Conservation (phyloP, 2,113 vertebrate species). For the Mesoclemmys tuberculata region DNA sequence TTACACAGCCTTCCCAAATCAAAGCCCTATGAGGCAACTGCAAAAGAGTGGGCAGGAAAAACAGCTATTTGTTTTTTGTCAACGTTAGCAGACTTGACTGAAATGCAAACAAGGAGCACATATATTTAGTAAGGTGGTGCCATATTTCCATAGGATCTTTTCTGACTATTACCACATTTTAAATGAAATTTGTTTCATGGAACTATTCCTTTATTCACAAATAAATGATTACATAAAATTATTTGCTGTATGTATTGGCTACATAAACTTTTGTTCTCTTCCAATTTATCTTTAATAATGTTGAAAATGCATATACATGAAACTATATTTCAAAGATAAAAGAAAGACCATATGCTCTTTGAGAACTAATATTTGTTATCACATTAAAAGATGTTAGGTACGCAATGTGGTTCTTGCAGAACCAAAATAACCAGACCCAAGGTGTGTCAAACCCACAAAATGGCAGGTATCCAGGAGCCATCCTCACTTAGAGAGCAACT, state of each 20-base stretch:
- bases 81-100: background rate
- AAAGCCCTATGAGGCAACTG: background rate
- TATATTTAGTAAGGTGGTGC: background rate
- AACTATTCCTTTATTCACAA: background rate
- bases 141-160: background rate
- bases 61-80: rapidly evolving
- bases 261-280: background rate
- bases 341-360: background rate
- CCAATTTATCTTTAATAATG: background rate
- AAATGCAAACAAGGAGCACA: background rate
- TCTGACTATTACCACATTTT: background rate
- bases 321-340: background rate
- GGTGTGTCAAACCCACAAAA: background rate
- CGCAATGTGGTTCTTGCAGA: background rate
- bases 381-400: background rate
- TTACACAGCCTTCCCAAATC: background rate
- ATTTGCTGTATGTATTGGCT: background rate
- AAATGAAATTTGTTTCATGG: background rate
- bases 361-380: background rate
- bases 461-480: background rate
- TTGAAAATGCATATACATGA: background rate
- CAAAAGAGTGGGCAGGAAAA: background rate
- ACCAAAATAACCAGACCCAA: background rate
- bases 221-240: background rate
- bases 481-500: background rate